These are phyloP conservation scores for Thalpophila matura DNA, from an alignment of 2,888 invertebrate genomes.

Conservation along the genomic window DNA sequence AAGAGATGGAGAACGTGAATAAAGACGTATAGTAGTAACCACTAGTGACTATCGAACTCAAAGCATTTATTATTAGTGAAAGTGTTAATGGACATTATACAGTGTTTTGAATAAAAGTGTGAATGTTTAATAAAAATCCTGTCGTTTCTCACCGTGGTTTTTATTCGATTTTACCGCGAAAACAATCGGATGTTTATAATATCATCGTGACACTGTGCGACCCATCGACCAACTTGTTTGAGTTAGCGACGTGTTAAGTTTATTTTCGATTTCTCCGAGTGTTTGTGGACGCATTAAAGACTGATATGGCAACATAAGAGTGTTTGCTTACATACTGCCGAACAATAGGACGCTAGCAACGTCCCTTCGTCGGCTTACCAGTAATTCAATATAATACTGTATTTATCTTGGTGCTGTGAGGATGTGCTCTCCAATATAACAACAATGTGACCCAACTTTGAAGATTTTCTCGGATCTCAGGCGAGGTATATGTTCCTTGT, in stretches of 20 bases:
- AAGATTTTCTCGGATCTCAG: constrained; percentile 33
- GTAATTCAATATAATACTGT: constrained; percentile 72
- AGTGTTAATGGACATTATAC: constrained; percentile 70
- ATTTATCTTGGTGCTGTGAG: constrained; percentile 71
- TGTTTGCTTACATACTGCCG: constrained; percentile 80
- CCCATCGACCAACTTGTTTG: constrained; percentile 68
- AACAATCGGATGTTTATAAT: constrained; percentile 61
- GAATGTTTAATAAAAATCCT: constrained; percentile 65
- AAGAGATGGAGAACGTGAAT: constrained; percentile 70
- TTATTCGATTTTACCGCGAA: constrained; percentile 50
- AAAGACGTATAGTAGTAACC: constrained; percentile 67
- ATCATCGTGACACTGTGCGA: constrained; percentile 54
- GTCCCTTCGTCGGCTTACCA: constrained; percentile 64
- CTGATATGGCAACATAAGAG: constrained; percentile 85
- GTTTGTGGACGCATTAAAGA: constrained; percentile 81
- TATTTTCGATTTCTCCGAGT: constrained; percentile 78
- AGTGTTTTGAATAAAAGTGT: constrained; percentile 63
- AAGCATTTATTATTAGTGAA: constrained; percentile 70
- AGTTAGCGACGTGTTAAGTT: constrained; percentile 73
- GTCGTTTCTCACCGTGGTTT: constrained; percentile 52
- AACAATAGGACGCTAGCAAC: constrained; percentile 79
- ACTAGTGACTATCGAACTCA: constrained; percentile 58
- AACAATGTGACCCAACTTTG: constrained; percentile 68
- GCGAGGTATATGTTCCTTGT: constrained; percentile 33
- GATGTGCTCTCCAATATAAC: constrained; percentile 64